Evolutionary conservation across 2,113 vertebrate genomes (phyloP), one percentile per base, ranked within the genome.

Genomic region (Gorilla gorilla): DNA sequence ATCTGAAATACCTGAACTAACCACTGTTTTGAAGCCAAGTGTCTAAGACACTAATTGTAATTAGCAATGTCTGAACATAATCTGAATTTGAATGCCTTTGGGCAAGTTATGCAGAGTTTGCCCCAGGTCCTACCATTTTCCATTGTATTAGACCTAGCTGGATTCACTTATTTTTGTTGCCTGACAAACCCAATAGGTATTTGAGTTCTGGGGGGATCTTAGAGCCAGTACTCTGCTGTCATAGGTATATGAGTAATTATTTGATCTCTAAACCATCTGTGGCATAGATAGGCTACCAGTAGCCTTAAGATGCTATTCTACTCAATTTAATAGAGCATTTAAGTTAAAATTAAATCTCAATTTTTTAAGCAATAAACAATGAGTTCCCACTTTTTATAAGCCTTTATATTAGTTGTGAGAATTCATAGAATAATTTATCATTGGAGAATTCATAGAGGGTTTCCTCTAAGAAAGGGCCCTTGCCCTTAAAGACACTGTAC

Each of bases 271-370:
- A 78, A 30, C 32, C 13, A 83, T 66, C 27, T 75, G 11, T 79
- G 20, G 30, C 12, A 50, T 43, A 48, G 11, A 59, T 66, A 72
- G 35, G 50, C 38, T 83, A 40, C n/a, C 50, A 76, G 57, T 40
- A 78, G 50, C n/a, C 45, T 91, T 79, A 61, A 83, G 16, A 35
- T 72, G 8, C 17, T 75, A 52, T 59, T 27, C 35, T 50, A 61
- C 27, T 50, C 27, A 52, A 75, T 90, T 50, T 66, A 89, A n/a
- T 55, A n/a, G 32, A 13, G 32, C 45, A 25, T 12, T 23, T 50
- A 92, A 82, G n/a, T 80, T 93, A n/a, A 73, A 75, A 55, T 32
- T 68, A 55, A 55, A 86, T 86, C 50, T 95, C 50, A 86, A 73
- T 30, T 66, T 87, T 83, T 82, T 70, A 59, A 61, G 80, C 50